Base-by-base conservation (phyloP, 2,888 invertebrate species). In the Tubulanus polymorphus region DNA sequence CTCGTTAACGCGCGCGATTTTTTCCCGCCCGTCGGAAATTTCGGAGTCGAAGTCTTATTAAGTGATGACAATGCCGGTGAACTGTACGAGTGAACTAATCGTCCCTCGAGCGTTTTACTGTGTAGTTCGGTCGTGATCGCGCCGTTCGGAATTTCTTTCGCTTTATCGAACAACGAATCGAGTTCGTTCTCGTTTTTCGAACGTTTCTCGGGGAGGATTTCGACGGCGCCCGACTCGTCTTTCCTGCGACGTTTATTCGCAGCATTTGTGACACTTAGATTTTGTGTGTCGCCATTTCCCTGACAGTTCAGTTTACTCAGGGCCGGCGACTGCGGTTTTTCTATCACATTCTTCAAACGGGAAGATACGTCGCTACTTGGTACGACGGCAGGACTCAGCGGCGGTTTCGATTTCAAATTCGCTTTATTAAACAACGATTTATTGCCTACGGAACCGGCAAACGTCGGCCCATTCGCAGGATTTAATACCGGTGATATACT, bases 201-300 rank as follows among this genome's bases (percentile, higher is more conserved):
- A 20, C 23, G 5, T 23, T 41, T 41, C 6, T 8, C 23, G 41
- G 12, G 26, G 35, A 5, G 37, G 18, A 27, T 27, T 46, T 48
- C 54, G 35, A 15, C 15, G n/a, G 45, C 18, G 49, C 12, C 18
- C 27, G 18, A 26, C 15, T 46, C 56, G 8, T 30, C 35, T 30
- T 53, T 41, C 55, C 62, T 53, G 41, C 64, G 52, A 27, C 61
- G 54, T 41, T 56, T 63, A 32, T 63, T 63, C 10, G 60, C 62
- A 15, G 64, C 60, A 51, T 63, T 63, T 48, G 52, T 56, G 50
- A 56, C 54, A 29, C 50, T 55, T 28, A 61, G 23, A 12, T 48
- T 27, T 41, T 41, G 6, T 8, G 41, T 18, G 18, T 18, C 23
- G 23, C 41, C 18, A 5, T 41, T 41, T n/a, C n/a, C n/a, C n/a